Evolutionary conservation across 2,888 invertebrate genomes (phyloP).

Genomic region (Schizaphis graminum): DNA sequence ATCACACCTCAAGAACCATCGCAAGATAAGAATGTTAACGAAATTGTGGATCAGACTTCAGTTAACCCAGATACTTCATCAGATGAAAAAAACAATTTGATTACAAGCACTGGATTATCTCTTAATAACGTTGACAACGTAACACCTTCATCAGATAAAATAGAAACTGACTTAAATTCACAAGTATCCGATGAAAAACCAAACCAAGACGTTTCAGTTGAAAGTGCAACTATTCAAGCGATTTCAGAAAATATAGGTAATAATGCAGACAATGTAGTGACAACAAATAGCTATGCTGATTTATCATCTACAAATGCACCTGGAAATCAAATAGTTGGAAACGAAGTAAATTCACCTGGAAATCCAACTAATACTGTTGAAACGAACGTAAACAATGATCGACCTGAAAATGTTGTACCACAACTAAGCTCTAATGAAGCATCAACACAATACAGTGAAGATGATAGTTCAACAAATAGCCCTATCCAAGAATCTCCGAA

Average conservation of each 20-base stretch:
- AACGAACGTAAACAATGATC: background rate
- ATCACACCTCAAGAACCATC: conserved; percentile 17
- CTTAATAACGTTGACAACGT: background rate
- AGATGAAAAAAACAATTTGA: conserved; percentile 21
- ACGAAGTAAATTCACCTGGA: background rate
- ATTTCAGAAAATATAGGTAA: background rate
- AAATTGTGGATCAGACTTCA: conserved; percentile 21
- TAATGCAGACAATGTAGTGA: background rate
- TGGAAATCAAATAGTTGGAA: background rate
- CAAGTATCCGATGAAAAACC: background rate
- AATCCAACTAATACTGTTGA: background rate
- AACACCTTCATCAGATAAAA: background rate
- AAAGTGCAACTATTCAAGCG: conserved; percentile 4
- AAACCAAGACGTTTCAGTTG: background rate
- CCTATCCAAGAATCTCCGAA: conserved; percentile 6
- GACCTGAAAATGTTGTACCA: background rate
- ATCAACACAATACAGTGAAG: conserved; percentile 27
- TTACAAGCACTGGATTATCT: background rate
- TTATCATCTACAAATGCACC: conserved; percentile 15
- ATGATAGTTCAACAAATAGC: conserved; percentile 18
- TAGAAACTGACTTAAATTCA: background rate
- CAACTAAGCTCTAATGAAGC: conserved; percentile 19
- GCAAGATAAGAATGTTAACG: conserved; percentile 4
- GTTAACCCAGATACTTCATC: background rate
- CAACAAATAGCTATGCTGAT: conserved; percentile 36